Evolutionary conservation across 2,888 invertebrate genomes (phyloP), one percentile per base, ranked within the genome.

Genomic region (Amiota mariae): DNA sequence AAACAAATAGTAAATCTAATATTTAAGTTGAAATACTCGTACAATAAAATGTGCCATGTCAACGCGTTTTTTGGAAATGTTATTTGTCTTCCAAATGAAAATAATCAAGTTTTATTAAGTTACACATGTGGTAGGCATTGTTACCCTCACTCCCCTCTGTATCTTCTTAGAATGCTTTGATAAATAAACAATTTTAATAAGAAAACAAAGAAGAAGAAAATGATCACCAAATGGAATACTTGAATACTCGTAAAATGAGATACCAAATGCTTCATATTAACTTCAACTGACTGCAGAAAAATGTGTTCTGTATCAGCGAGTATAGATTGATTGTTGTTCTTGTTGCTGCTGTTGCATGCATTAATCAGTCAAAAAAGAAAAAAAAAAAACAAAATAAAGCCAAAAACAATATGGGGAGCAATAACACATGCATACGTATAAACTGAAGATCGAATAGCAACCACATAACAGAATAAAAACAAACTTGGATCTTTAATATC

Each of bases 181-280:
- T 54, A 68, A 68, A 68, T 54, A 68, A 54, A 68, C 67, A 68
- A 54, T 54, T 67, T 24, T 12, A 67, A 67, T n/a, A 68, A 54
- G 54, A 54, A 51, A 68, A 46, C 1, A 51, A 68, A 63, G 46
- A 66, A 46, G 3, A 48, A 48, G 3, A 24, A 24, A 36, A 36
- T 36, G 3, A 36, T 36, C 36, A 36, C 6, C 36, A 36, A 2
- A 36, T 36, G 36, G 36, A 36, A 36, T 36, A 2, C 36, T 6
- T 6, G 4, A 36, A 36, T 36, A 36, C 8, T 36, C 36, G 2
- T 36, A 51, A 51, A 51, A 51, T 51, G 51, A 51, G 51, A 24
- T 24, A 2, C 51, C 1, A 51, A 13, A 20, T 57, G 3, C 2
- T 18, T 1, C 20, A 18, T 20, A 20, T 20, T 15, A 15, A 59